Evolutionary conservation across 2,888 invertebrate species (phyloP).

Genomic region (Yponomeuta evonymella): DNA sequence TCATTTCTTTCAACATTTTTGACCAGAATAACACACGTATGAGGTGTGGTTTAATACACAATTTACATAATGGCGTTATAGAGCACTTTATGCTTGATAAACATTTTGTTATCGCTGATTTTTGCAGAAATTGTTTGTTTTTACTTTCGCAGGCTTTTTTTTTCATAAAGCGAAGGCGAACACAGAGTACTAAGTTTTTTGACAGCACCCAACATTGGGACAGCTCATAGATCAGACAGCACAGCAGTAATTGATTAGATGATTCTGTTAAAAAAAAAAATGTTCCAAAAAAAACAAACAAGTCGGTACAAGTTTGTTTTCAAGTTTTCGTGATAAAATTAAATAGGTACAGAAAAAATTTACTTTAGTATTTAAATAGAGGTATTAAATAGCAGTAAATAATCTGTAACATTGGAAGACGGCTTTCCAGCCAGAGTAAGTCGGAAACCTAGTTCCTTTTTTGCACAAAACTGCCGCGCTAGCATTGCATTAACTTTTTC

Average conservation of each 20-base stretch:
- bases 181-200: not conserved
- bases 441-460: slow-evolving; percentile 13
- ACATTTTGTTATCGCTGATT: too few species aligned
- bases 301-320: not conserved
- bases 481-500: slow-evolving; percentile 13
- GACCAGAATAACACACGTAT: slow-evolving; percentile 20
- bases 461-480: slow-evolving; percentile 19
- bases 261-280: not conserved
- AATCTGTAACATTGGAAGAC: too few species aligned
- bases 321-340: not conserved
- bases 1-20: slow-evolving; percentile 49
- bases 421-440: not conserved
- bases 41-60: not conserved
- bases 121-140: not conserved
- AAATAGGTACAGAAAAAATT: too few species aligned
- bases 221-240: too few species aligned
- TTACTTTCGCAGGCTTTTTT: not conserved
- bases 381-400: too few species aligned
- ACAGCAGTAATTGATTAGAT: too few species aligned
- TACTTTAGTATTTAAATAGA: too few species aligned
- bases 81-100: too few species aligned
- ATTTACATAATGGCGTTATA: not conserved
- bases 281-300: not conserved
- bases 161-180: too few species aligned
- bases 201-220: not conserved